Base-by-base conservation (phyloP, 1,140 invertebrate genomes). In the Drepana arcuata region DNA sequence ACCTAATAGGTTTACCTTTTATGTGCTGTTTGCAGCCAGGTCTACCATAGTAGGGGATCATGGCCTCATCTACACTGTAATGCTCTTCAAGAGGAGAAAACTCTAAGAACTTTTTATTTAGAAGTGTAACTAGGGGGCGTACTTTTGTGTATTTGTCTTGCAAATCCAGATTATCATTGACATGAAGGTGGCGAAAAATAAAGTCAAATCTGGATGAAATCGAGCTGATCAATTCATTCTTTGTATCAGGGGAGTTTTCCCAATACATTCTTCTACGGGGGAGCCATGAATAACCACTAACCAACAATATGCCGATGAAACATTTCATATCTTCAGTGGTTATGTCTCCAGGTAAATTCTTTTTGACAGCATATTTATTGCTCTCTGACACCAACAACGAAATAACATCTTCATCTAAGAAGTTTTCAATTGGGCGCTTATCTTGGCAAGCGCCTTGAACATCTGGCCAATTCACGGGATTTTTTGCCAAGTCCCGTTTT, bases 21-120 rank as follows among this genome's bases (percentile, higher is more conserved):
- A 84, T 83, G 41, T 71, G 79, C 50, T 81, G 77, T 56, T 85
- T 84, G 24, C 50, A 63, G 26, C 50, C 57, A 55, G 86, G 78
- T 49, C 61, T 52, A 27, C 81, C 84, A 71, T 72, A 84, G 53
- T 85, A 85, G 30, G 72, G 73, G 14, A 85, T 63, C 78, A 85
- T 85, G 38, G 63, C 49, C 60, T 85, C 83, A 68, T 86, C 77
- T 38, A 85, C 67, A 14, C 66, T 75, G 36, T 74, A 52, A 38
- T 72, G 42, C 33, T 50, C 41, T 41, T 59, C 40, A 48, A 66
- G 60, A 47, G 75, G 59, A 30, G 61, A 58, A 57, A 60, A 64
- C 48, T 64, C 55, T 31, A 67, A 48, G 48, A 59, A 63, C 49
- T 57, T 78, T 48, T 65, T 42, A 61, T 79, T 75, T 37, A 60